phyloP scores from a whole-genome alignment of 2,113 vertebrate species.

The Suncus etruscus region DNA sequence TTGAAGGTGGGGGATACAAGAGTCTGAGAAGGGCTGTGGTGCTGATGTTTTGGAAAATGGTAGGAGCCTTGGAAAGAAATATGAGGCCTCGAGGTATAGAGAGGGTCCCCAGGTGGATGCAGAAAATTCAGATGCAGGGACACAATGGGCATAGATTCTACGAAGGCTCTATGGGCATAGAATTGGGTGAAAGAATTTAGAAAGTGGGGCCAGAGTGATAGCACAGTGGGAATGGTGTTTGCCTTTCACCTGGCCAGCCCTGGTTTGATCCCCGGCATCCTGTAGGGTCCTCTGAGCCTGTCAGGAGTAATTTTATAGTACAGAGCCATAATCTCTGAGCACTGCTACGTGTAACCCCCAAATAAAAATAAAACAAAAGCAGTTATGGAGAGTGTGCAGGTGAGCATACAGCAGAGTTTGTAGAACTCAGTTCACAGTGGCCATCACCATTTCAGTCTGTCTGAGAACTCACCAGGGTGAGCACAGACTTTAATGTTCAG shows the following conservation, averaged over 20 bases:
- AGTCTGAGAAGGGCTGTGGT: not conserved
- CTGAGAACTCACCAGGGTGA: not conserved
- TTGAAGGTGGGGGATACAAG: constrained; percentile 6
- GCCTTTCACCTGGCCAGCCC: no score
- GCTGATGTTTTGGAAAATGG: not conserved
- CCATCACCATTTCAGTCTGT: not conserved
- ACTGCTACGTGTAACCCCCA: no score
- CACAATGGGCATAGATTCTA: not conserved
- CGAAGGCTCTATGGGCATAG: not conserved
- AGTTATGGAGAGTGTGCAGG: no score
- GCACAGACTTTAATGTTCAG: not conserved
- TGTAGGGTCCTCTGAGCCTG: no score
- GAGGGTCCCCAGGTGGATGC: not conserved
- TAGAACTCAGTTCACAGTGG: not conserved
- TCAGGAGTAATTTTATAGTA: no score
- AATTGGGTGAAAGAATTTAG: no score
- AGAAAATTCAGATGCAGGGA: not conserved
- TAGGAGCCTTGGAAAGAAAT: not conserved
- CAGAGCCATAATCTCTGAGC: no score
- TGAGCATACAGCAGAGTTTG: no score
- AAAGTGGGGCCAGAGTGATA: no score
- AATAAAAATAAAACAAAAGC: no score
- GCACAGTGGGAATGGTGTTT: no score
- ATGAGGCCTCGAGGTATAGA: not conserved
- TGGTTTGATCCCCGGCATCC: no score